Conservation (phyloP, 2,797 vertebrate genomes). For the Platyrinchus mystaceus region DNA sequence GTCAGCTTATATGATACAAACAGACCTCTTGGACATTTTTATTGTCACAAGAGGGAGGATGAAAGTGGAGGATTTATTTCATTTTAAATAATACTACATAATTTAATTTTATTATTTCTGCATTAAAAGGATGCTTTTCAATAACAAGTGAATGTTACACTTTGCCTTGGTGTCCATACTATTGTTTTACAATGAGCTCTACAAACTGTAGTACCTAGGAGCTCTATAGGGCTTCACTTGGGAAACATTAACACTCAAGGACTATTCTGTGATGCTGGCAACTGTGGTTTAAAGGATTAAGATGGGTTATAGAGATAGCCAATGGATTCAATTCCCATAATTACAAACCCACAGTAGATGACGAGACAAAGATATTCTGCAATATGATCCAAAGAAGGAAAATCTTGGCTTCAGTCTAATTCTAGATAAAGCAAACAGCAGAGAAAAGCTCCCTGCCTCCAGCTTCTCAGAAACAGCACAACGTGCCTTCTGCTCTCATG, state of each 20-base stretch:
- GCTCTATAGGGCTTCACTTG: neutral
- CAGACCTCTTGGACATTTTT: neutral
- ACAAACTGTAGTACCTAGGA: neutral
- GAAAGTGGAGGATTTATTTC: neutral
- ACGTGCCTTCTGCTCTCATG: neutral
- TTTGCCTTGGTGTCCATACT: neutral
- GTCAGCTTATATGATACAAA: neutral
- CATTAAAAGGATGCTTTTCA: neutral
- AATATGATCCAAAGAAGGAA: neutral
- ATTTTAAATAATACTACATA: neutral
- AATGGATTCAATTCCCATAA: neutral
- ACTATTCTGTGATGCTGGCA: neutral
- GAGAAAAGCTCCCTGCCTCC: neutral
- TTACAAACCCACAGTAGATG: neutral
- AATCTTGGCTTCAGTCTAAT: neutral
- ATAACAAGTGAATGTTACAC: neutral
- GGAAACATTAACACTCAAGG: neutral
- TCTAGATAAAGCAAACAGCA: neutral
- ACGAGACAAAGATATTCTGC: neutral
- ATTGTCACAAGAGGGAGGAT: neutral
- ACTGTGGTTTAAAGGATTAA: neutral
- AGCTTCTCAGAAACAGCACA: neutral
- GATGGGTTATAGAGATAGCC: neutral
- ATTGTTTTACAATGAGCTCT: neutral
- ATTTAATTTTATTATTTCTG: neutral